Percentiles rank a stretch among this genome's conserved stretches.
phyloP scores from a whole-genome alignment of 1,140 invertebrate species.

The Penaeus chinensis region DNA sequence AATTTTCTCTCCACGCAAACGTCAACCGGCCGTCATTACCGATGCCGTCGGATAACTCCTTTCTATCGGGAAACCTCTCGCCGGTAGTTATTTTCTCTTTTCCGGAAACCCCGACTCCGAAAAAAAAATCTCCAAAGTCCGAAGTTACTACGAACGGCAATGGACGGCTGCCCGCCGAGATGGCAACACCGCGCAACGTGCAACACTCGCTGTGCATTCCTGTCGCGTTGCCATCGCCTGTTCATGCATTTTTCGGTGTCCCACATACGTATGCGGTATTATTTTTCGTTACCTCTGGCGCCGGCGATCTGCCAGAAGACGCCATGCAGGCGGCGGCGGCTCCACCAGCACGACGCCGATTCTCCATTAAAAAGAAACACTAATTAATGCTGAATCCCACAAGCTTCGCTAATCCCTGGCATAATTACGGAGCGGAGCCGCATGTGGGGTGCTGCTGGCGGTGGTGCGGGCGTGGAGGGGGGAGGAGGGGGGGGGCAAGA shows the following conservation, averaged over 20 bases:
- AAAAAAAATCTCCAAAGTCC: not conserved
- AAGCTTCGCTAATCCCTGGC: too few species aligned
- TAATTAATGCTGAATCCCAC: too few species aligned
- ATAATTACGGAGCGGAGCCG: too few species aligned
- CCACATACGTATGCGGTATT: constrained; percentile 7
- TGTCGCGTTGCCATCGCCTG: constrained; percentile 32
- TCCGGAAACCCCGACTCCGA: not conserved
- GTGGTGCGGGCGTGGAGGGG: not conserved
- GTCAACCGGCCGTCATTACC: not conserved
- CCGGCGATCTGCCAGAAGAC: not conserved
- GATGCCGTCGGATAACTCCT: not conserved
- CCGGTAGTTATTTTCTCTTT: not conserved
- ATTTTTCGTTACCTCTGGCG: constrained; percentile 11
- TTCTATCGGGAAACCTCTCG: not conserved
- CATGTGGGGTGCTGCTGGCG: too few species aligned
- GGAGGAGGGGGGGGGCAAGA: not conserved
- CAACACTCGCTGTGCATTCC: constrained; percentile 48
- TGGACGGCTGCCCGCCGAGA: not conserved
- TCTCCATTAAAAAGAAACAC: too few species aligned
- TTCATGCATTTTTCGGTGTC: constrained; percentile 34
- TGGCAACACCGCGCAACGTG: constrained; percentile 47
- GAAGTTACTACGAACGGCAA: too few species aligned
- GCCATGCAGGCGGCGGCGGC: too few species aligned
- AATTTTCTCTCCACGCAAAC: constrained; percentile 23
- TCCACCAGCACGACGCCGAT: too few species aligned